Conservation (phyloP, 1,140 invertebrate species). For the Drosophila pectinifera region DNA sequence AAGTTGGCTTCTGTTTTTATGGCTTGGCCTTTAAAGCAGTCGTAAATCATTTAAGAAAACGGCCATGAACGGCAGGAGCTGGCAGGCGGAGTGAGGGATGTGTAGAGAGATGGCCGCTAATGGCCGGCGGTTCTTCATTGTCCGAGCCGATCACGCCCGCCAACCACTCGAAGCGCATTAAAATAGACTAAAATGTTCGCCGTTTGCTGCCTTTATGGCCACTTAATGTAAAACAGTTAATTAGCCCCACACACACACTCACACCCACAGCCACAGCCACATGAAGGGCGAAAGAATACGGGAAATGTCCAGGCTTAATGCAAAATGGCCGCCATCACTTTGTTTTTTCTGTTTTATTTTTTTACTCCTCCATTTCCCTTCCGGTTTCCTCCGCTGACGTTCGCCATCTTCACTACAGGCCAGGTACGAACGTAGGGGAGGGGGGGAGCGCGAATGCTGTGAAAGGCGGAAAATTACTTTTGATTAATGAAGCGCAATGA, state of each 20-base stretch:
- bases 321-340: slow-evolving; percentile 74
- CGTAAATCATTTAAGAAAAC: slow-evolving; percentile 75
- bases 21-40: slow-evolving; percentile 64
- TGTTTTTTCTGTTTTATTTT: slow-evolving; percentile 17
- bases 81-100: slow-evolving; percentile 13
- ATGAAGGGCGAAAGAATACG: slow-evolving; percentile 11
- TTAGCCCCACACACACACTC: slow-evolving; percentile 58
- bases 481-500: slow-evolving; percentile 80
- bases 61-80: slow-evolving; percentile 12
- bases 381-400: slow-evolving; percentile 47
- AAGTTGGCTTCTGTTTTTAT: slow-evolving; percentile 61
- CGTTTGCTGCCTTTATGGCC: slow-evolving; percentile 68
- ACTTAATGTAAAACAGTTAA: slow-evolving; percentile 83
- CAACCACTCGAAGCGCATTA: slow-evolving; percentile 60
- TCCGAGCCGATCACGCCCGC: slow-evolving; percentile 74
- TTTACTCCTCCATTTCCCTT: slow-evolving; percentile 23
- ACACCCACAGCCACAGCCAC: slow-evolving; percentile 16
- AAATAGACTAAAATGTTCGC: slow-evolving; percentile 75
- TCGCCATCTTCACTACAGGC: slow-evolving; percentile 60
- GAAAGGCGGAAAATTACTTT: slow-evolving; percentile 79
- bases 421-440: slow-evolving; percentile 41
- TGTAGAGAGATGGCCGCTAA: slow-evolving; percentile 52
- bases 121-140: slow-evolving; percentile 60
- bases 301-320: slow-evolving; percentile 58
- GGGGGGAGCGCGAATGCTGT: slow-evolving; percentile 12